Evolutionary conservation across 2,113 vertebrate genomes (phyloP), one percentile per base, ranked within the genome.

Genomic region (Aplodontia rufa): DNA sequence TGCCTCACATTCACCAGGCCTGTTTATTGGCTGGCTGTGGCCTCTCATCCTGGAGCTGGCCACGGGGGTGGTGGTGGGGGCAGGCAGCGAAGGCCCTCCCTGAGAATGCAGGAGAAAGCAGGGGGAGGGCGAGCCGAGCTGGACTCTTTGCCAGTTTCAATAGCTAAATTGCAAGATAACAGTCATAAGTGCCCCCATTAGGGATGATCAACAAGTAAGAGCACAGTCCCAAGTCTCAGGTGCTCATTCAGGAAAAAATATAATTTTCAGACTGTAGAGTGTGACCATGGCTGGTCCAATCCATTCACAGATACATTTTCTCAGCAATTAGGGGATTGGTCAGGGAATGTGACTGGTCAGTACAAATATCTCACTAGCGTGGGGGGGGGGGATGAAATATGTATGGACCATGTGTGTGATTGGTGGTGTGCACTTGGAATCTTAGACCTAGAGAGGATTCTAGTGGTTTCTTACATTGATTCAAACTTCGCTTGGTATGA

Each of bases 381-480:
- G 26, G 64, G 45, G 13, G 40, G 69, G 47, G 28, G 49, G n/a
- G 37, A 60, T 12, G 11, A 2, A 13, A 0, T 35, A 19, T n/a
- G 19, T 32, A 9, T 20, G 22, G 1, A 2, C 28, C 8, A 3
- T n/a, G n/a, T 24, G 1, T 26, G 6, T 5, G 45, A 7, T 0
- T 47, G 71, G 37, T 60, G 62, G 51, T n/a, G 24, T 62, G 28
- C 26, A 30, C 5, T 82, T 75, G 68, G 62, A 55, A 49, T 71
- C 30, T 55, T 17, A 79, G 87, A 32, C 10, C 26, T 20, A 32
- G 32, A 74, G 69, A 69, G 7, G 42, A 88, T 30, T 75, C 74
- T 53, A 71, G 32, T 93, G 32, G 76, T 68, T 75, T 87, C 90
- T 90, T 72, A 80, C 20, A 95, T 5, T 3, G 26, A 85, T n/a